Percentiles rank a stretch among this genome's conserved stretches.
Evolutionary conservation across 1,140 invertebrate species (phyloP).

Genomic region (Campodea augens): DNA sequence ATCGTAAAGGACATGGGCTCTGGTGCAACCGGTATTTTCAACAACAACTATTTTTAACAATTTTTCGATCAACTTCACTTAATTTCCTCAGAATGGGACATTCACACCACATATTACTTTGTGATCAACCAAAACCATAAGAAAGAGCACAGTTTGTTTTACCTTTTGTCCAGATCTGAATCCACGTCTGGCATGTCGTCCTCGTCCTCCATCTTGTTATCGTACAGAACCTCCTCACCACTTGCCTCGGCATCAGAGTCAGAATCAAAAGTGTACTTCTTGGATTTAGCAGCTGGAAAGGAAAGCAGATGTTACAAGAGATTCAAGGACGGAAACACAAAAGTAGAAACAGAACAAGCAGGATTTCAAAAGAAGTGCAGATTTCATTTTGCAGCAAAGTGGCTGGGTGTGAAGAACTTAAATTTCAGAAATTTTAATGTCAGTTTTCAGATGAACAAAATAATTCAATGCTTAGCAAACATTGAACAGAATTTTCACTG

Average conservation of each 20-base stretch:
- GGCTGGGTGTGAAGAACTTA: slow-evolving; percentile 5
- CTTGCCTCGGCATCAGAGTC: slow-evolving; percentile 17
- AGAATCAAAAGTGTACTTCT: slow-evolving; percentile 14
- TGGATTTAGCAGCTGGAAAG: slow-evolving; percentile 13
- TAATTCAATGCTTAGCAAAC: background rate
- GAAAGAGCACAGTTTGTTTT: background rate
- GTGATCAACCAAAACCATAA: slow-evolving; percentile 9
- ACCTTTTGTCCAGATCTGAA: slow-evolving; percentile 9
- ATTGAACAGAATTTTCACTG: background rate
- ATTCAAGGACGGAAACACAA: background rate
- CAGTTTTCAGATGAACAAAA: background rate
- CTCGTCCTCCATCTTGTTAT: slow-evolving; percentile 21
- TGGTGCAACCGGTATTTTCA: slow-evolving; percentile 11
- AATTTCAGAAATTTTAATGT: background rate
- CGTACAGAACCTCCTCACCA: slow-evolving; percentile 17
- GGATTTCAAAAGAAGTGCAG: background rate
- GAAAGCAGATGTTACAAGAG: background rate
- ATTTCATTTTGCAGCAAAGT: slow-evolving; percentile 3
- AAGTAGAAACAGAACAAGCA: background rate
- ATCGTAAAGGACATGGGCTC: no score
- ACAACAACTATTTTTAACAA: slow-evolving; percentile 9
- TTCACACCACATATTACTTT: slow-evolving; percentile 6
- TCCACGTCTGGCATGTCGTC: slow-evolving; percentile 28
- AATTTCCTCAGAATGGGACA: slow-evolving; percentile 19
- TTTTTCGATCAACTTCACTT: slow-evolving; percentile 3